Evolutionary conservation across 2,888 invertebrate species (phyloP).

Genomic region (Trissolcus japonicus): DNA sequence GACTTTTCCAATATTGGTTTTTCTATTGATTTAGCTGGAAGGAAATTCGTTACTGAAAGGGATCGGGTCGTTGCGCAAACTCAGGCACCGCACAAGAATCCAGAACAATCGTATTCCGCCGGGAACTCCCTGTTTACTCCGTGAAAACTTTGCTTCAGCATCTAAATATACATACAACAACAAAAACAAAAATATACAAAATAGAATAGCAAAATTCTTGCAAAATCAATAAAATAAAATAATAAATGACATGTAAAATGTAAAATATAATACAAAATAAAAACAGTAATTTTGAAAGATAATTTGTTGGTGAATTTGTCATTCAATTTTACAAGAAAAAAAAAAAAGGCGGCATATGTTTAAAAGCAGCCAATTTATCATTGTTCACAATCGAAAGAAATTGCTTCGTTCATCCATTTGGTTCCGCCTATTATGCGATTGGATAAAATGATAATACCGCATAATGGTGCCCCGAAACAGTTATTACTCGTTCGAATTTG

Average conservation of each 20-base stretch:
- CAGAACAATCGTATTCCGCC: constrained; percentile 55
- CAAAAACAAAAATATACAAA: background rate
- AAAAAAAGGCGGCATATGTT: too few species aligned
- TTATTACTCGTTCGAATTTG: constrained; percentile 1
- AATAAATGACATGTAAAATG: too few species aligned
- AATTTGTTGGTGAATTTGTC: background rate
- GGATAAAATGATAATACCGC: constrained; percentile 11
- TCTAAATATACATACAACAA: background rate
- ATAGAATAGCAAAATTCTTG: background rate
- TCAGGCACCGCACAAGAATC: constrained; percentile 51
- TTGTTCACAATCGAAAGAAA: constrained; percentile 16
- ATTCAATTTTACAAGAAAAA: background rate
- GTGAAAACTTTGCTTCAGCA: background rate
- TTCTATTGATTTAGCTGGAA: constrained; percentile 53
- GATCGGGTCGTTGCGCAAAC: constrained; percentile 50
- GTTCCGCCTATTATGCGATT: constrained; percentile 17
- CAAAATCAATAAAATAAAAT: too few species aligned
- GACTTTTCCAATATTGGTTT: constrained; percentile 53
- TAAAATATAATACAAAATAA: background rate
- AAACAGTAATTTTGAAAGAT: background rate
- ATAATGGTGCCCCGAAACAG: constrained; percentile 11
- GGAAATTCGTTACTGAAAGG: constrained; percentile 57
- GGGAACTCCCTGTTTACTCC: constrained; percentile 31
- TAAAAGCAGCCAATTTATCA: constrained; percentile 9
- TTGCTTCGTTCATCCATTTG: constrained; percentile 9